Conservation (phyloP, 2,113 vertebrate species). For the Prochilodus magdalenae region DNA sequence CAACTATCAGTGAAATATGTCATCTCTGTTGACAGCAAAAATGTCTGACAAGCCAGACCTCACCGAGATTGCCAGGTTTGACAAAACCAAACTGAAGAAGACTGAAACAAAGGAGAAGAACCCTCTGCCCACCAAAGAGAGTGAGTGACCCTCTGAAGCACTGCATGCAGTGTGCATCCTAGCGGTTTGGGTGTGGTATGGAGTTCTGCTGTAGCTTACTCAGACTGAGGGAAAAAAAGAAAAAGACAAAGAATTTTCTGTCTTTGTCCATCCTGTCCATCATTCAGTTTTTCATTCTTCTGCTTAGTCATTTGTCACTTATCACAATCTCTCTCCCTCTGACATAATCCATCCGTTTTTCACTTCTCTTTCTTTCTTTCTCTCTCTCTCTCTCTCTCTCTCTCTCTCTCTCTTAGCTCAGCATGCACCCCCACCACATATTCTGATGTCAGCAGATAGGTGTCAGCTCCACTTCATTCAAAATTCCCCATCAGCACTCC, state of each 20-base stretch:
- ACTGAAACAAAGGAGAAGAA: constrained; percentile 91
- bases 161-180: neutral
- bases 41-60: constrained; percentile 91
- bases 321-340: neutral
- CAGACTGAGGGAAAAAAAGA: neutral
- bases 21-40: constrained; percentile 66
- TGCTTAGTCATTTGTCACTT: neutral
- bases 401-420: constrained; percentile 23
- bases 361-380: neutral
- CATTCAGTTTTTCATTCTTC: neutral
- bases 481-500: constrained; percentile 47
- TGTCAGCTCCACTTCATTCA: constrained; percentile 42
- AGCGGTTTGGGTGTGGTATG: constrained; percentile 44
- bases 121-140: constrained; percentile 89
- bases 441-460: constrained; percentile 53
- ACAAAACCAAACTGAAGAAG: constrained; percentile 92
- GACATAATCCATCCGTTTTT: neutral
- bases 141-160: constrained; percentile 74
- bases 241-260: neutral
- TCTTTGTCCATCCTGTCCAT: constrained; percentile 15
- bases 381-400: constrained; percentile 1
- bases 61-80: constrained; percentile 86
- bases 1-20: constrained; percentile 43
- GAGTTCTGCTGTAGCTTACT: neutral
- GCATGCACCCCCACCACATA: constrained; percentile 12